Base-by-base conservation (phyloP, 2,888 invertebrate species). In the Orthosia cruda region DNA sequence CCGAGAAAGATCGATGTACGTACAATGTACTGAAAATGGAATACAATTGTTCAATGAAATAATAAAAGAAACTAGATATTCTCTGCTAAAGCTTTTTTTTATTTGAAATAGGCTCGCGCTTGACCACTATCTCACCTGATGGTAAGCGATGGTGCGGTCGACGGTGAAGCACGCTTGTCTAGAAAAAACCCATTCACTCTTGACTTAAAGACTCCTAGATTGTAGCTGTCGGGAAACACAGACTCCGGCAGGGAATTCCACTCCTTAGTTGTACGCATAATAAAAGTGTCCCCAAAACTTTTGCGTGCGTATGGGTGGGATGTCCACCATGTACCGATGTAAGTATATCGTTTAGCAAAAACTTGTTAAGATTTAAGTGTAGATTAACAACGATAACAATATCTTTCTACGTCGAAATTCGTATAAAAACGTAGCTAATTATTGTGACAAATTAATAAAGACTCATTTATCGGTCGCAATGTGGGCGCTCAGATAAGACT, bases 401-500 rank as follows among this genome's bases (percentile, higher is more conserved):
- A n/a, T 69, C 4, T 54, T 59, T 59, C 40, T n/a, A 12, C 49
- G 20, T 58, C 18, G 23, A 77, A 62, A 62, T 61, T n/a, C 45
- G 61, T 57, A 12, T 49, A 52, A 50, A 71, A 54, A 54, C 18
- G 12, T 72, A 32, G n/a, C 13, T 49, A n/a, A 54, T 54, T 54
- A 54, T 54, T 23, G 70, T 67, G 47, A 58, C 71, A 74, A 64
- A 75, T 77, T 75, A 55, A 66, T 71, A 67, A 73, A 66, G 62
- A 55, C 26, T 65, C 55, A 75, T 78, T 71, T 73, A 57, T 68
- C 26, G 20, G 23, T 32, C 20, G 32, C 59, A 61, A 61, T 77
- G 15, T 63, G 74, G 62, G 61, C 57, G 47, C 55, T 52, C 18
- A 70, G 80, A 87, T 81, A 80, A 78, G 61, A 65, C 58, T 69